Percentiles rank a stretch among this genome's conserved stretches.
Evolutionary conservation across 2,888 invertebrate species (phyloP).

Genomic region (Diaperis boleti): DNA sequence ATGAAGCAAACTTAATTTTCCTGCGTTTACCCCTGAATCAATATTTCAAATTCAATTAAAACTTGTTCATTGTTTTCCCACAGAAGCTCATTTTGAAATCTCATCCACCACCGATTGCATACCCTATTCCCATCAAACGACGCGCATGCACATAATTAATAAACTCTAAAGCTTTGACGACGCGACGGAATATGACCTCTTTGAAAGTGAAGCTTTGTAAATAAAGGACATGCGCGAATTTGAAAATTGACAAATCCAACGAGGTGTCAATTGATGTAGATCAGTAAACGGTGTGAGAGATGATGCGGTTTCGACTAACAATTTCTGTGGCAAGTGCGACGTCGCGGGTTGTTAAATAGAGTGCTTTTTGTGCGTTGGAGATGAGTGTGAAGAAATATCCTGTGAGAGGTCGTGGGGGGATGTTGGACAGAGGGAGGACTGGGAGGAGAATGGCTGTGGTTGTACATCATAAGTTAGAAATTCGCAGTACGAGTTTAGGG

Average conservation of each 20-base stretch:
- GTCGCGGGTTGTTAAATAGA: background rate
- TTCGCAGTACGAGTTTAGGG: conserved; percentile 61
- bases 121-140: conserved; percentile 29
- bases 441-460: conserved; percentile 54
- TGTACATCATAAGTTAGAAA: conserved; percentile 54
- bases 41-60: conserved; percentile 31
- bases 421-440: conserved; percentile 49
- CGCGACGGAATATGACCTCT: conserved; percentile 24
- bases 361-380: conserved; percentile 28
- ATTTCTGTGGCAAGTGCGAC: background rate
- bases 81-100: conserved; percentile 4
- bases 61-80: conserved; percentile 22
- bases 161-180: conserved; percentile 47
- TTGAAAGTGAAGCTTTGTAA: conserved; percentile 45
- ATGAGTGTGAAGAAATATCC: conserved; percentile 57
- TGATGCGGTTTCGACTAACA: background rate
- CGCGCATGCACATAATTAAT: conserved; percentile 48
- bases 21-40: conserved; percentile 1
- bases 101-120: conserved; percentile 7
- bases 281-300: conserved; percentile 43
- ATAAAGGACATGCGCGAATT: conserved; percentile 52
- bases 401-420: conserved; percentile 39
- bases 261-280: conserved; percentile 52
- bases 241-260: conserved; percentile 44
- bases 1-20: background rate